Base-by-base conservation (phyloP, 2,888 invertebrate species). In the Lymantria monacha region DNA sequence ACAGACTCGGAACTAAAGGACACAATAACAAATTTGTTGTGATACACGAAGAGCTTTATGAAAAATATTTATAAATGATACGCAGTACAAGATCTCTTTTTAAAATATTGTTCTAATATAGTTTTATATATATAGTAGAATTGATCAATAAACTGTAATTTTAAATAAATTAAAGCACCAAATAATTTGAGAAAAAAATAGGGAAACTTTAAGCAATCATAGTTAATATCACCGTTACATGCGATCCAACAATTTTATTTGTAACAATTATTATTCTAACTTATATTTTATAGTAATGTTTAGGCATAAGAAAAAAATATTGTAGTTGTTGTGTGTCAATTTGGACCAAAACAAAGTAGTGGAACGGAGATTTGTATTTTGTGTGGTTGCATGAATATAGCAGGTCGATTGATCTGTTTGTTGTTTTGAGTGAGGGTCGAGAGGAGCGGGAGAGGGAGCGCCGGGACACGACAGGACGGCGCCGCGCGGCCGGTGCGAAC, bases 171-270 rank as follows among this genome's bases (percentile, higher is more conserved):
- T 22, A 22, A 22, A 22, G 22, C 22, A 22, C 22, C 70, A 63
- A 70, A 74, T 77, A 80, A 81, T 79, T 79, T 76, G 71, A 80
- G 80, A 79, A 84, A n/a, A 80, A 83, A 79, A 72, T 79, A 76
- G 76, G 77, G 74, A 84, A 87, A 84, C 80, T 87, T 82, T 76
- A 80, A 82, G 72, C 69, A 74, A 81, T 83, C 84, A 81, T 81
- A 75, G 84, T 77, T 88, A 89, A 90, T 88, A 86, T 80, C 85
- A 81, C 82, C 78, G 79, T 85, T 85, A 85, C 88, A 88, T 87
- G 87, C 88, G 83, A 88, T 88, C 81, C 80, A 76, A 85, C 85
- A 85, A 90, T 88, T 90, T 88, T 83, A 89, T 88, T 89, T 79
- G 12, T 38, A 38, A 7, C 66, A 76, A 81, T 81, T 85, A 84